phyloP scores from a whole-genome alignment of 2,888 invertebrate genomes.

The Ochropleura leucogaster region DNA sequence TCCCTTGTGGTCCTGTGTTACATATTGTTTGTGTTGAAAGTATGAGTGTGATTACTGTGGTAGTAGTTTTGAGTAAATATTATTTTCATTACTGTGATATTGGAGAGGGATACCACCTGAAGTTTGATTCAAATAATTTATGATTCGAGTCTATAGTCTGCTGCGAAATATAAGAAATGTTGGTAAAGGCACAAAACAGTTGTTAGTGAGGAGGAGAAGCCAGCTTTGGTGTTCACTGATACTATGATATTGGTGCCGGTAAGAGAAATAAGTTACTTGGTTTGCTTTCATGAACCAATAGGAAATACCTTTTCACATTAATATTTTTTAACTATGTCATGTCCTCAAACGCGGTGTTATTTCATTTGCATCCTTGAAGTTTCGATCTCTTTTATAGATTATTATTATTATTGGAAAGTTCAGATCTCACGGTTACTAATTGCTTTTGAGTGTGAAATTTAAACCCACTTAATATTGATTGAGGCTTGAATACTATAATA shows the following conservation, averaged over 20 bases:
- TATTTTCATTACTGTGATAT: conserved; percentile 88
- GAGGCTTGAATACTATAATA: conserved; percentile 71
- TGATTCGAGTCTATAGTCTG: conserved; percentile 71
- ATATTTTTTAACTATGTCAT: conserved; percentile 91
- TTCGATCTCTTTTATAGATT: conserved; percentile 76
- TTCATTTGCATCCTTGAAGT: conserved; percentile 88
- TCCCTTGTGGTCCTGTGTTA: conserved; percentile 54
- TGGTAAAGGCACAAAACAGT: conserved; percentile 84
- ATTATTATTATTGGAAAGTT: conserved; percentile 83
- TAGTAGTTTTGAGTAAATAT: conserved; percentile 77
- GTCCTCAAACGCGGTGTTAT: conserved; percentile 88
- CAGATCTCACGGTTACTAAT: conserved; percentile 89
- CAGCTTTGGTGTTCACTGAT: conserved; percentile 88
- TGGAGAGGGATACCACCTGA: conserved; percentile 82
- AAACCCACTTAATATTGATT: conserved; percentile 74
- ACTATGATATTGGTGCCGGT: conserved; percentile 84
- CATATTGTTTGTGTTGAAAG: conserved; percentile 72
- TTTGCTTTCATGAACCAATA: conserved; percentile 87
- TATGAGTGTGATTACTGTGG: conserved; percentile 75
- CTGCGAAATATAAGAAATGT: conserved; percentile 77
- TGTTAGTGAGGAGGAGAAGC: conserved; percentile 85
- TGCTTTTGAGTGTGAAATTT: conserved; percentile 85
- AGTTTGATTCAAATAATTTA: conserved; percentile 76
- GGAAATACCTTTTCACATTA: conserved; percentile 91
- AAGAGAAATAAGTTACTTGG: conserved; percentile 81